These are phyloP conservation scores for Agelastica alni DNA, from an alignment of 2,888 invertebrate species.

Conservation along the genomic window DNA sequence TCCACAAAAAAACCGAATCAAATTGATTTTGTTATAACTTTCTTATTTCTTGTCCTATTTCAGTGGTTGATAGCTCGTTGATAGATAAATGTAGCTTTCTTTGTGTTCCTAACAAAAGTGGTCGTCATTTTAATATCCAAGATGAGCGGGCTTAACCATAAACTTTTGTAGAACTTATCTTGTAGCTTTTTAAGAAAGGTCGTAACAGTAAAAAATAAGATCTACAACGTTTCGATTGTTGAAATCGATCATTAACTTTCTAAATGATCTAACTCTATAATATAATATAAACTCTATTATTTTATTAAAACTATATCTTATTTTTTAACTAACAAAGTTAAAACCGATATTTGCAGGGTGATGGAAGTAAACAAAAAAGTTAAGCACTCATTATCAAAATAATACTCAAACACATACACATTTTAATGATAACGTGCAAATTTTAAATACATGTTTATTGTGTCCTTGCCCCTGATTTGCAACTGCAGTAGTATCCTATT, in stretches of 20 bases:
- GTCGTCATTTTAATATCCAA: no score
- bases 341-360: not conserved
- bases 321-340: not conserved
- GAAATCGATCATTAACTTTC: not conserved
- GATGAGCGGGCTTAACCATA: not conserved
- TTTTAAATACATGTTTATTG: no score
- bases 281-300: not conserved
- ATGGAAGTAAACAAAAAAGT: not conserved
- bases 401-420: no score
- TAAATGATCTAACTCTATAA: not conserved
- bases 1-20: no score
- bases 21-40: no score
- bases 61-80: no score
- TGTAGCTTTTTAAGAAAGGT: not conserved
- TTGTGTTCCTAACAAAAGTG: no score
- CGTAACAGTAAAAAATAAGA: not conserved
- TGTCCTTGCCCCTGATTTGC: no score
- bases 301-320: not conserved
- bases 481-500: no score
- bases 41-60: no score
- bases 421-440: no score
- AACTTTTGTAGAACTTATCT: not conserved
- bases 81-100: no score
- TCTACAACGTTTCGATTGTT: not conserved
- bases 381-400: not conserved